A percentile compares a stretch with the other conserved stretches of the same genome.
These are phyloP conservation scores for Siderastrea siderea DNA, from an alignment of 92 coral and sea anemone species.

Conservation along the genomic window DNA sequence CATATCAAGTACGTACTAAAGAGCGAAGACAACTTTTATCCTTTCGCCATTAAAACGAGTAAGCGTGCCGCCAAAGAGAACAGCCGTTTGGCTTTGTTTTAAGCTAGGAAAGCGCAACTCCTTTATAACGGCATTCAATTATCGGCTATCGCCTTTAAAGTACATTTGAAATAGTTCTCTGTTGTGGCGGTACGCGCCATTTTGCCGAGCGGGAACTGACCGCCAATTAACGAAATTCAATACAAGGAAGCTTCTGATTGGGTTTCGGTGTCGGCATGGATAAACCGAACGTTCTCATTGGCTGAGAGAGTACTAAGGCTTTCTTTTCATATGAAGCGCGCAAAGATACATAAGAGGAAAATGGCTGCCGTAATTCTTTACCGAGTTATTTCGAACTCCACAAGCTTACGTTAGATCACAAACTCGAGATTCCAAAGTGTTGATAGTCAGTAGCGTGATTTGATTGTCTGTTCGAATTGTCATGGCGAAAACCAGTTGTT, in stretches of 20 bases:
- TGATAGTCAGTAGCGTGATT: slow-evolving; percentile 11
- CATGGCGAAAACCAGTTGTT: slow-evolving; percentile 74
- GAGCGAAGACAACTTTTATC: not conserved
- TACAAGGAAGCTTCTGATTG: slow-evolving; percentile 56
- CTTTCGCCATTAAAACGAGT: not conserved
- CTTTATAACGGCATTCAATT: slow-evolving; percentile 24
- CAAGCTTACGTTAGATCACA: not conserved
- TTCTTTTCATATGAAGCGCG: slow-evolving; percentile 45
- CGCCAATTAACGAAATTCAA: slow-evolving; percentile 62
- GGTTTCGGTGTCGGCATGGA: slow-evolving; percentile 15
- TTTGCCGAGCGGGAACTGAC: slow-evolving; percentile 43
- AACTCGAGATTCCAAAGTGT: slow-evolving; percentile 10
- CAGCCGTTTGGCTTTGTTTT: not conserved
- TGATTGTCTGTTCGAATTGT: not conserved
- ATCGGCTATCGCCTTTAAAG: slow-evolving; percentile 10
- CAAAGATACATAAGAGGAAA: slow-evolving; percentile 48
- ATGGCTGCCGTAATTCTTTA: slow-evolving; percentile 18
- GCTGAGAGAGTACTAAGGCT: not conserved
- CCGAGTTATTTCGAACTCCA: slow-evolving; percentile 13
- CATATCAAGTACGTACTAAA: not conserved
- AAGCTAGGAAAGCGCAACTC: slow-evolving; percentile 25
- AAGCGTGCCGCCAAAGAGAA: slow-evolving; percentile 24
- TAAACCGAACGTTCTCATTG: slow-evolving; percentile 56
- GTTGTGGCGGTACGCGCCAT: slow-evolving; percentile 37
- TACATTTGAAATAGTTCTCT: slow-evolving; percentile 1